Evolutionary conservation across 2,797 vertebrate genomes (phyloP), one percentile per base, ranked within the genome.

Genomic region (Sternarchorhynchus goeldii): DNA sequence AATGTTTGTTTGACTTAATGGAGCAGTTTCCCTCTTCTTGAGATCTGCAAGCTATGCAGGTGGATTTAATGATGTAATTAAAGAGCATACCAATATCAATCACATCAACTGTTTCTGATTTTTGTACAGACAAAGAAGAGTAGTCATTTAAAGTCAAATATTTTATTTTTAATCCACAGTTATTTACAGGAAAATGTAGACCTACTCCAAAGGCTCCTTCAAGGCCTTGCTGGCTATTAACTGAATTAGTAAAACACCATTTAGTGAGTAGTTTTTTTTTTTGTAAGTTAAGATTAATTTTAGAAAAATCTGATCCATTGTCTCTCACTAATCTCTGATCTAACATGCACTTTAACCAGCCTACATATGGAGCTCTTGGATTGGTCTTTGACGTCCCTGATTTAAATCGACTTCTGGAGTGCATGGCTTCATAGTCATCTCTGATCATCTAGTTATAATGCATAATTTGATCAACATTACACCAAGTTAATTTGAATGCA

Each of bases 161-260:
- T 75, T 89, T 88, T 82, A 85, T 89, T 90, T 83, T 81, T 57
- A 68, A 85, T 81, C 80, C 64, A 74, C 65, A 73, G 53, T 55
- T 25, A 20, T 69, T 62, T 65, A 79, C 63, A 65, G 34, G 25
- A 32, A 70, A 20, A 55, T 57, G 17, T 8, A 80, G 36, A 5
- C 18, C 25, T 64, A 41, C 56, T 41, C 29, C 4, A 32, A 75
- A 75, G 57, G 16, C 31, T 45, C 2, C 17, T 36, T 65, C 16
- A 21, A 32, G 18, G 7, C 29, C 29, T 41, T 25, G 5, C 20
- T 79, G 45, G 39, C 45, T 50, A 31, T 50, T 34, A 12, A 45
- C 60, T 60, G 59, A 25, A 59, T 34, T 53, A 53, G 41, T 68
- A 50, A 45, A 5, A 50, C 12, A 50, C 12, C 29, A 32, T 32